Evolutionary conservation across 2,888 invertebrate genomes (phyloP).

Genomic region (Hydropsyche betteni): DNA sequence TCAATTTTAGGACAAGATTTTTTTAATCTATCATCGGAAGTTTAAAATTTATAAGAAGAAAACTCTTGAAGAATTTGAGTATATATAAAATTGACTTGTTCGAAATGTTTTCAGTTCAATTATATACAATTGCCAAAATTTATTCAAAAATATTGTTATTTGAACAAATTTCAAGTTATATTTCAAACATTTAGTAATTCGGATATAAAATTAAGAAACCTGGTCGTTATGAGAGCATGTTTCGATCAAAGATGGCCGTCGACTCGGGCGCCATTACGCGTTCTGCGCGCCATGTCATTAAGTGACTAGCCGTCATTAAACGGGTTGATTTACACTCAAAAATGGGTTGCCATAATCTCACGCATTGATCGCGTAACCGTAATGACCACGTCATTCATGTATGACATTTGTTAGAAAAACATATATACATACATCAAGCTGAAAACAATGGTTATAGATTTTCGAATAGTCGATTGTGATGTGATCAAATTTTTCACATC

Average conservation of each 20-base stretch:
- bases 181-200: no score
- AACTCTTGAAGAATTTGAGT: no score
- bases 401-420: neutral
- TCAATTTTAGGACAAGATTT: no score
- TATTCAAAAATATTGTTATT: no score
- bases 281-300: slow-evolving; percentile 14
- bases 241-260: neutral
- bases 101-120: no score
- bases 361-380: slow-evolving; percentile 10
- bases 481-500: neutral
- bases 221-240: no score
- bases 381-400: slow-evolving; percentile 13
- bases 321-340: slow-evolving; percentile 33
- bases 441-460: neutral
- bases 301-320: neutral
- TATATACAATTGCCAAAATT: no score
- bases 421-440: neutral
- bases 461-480: neutral
- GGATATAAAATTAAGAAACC: no score
- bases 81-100: no score
- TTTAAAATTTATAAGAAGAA: no score
- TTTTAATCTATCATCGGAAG: no score
- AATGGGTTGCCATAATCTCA: slow-evolving; percentile 25
- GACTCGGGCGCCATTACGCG: neutral
- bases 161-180: no score